Base-by-base conservation (phyloP, 1,140 invertebrate species). In the Matsumurasca onukii region DNA sequence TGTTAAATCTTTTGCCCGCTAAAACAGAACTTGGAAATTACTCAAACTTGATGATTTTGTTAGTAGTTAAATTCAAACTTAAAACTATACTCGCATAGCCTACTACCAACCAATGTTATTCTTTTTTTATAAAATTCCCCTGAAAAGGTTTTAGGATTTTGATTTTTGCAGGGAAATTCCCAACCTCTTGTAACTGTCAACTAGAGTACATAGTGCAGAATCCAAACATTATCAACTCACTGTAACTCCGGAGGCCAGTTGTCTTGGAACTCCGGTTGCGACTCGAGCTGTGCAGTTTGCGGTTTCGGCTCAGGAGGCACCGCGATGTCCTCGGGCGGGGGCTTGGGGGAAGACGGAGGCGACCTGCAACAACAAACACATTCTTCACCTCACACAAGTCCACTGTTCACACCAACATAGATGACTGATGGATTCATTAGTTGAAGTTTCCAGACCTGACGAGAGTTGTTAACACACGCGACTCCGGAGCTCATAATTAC, bases 321-420 rank as follows among this genome's bases (percentile, higher is more conserved):
- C 5, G 61, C 52, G 24, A 66, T 30, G 13, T 59, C 27, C 1
- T 39, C 29, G 57, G 70, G 69, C 0, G 70, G 69, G 15, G 55
- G 55, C 30, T 59, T 25, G 24, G 71, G 64, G 22, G 67, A 31
- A 29, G 55, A 25, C 1, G 72, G 69, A 1, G 70, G 69, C 12
- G 68, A 70, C 0, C 55, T 68, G 25, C 13, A 27, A 59, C 15
- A 59, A 29, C n/a, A 59, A 59, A 51, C n/a, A 51, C n/a, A 51
- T 9, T 17, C 17, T 45, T 45, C 9, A 45, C 9, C 34, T 45
- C 9, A 9, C 9, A 45, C 9, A 45, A 17, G 17, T 12, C 9
- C 9, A 45, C 34, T 45, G 17, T 12, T 12, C 9, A 12, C 34
- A 12, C 34, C 34, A 17, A 9, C 17, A 45, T 12, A 45, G 34